Evolutionary conservation across 2,797 vertebrate species (phyloP), one percentile per base, ranked within the genome.

Genomic region (Rallus crepitans): DNA sequence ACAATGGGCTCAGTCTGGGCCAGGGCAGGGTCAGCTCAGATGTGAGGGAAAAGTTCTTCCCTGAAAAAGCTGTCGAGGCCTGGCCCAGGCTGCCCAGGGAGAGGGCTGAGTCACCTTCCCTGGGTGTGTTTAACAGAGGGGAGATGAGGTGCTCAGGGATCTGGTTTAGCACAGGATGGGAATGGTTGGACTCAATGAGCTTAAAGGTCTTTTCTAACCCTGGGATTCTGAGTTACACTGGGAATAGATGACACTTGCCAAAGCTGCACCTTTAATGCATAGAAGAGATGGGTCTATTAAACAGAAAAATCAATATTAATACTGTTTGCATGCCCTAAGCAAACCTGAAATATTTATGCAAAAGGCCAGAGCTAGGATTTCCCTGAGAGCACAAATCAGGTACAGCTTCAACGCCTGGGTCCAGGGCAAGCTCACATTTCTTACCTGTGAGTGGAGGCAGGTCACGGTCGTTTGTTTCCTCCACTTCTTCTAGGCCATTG

Each of bases 391-490:
- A 59, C 65, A 21, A 37, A 69, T 9, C 8, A 5, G n/a, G 7
- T 3, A 10, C 17, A 75, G 59, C 13, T 27, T 17, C n/a, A 19
- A 18, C 2, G 16, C 4, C 2, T 2, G 24, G 28, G 52, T 7
- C 25, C n/a, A 8, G 77, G 81, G 55, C 70, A 39, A 76, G 65
- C 13, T 16, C 39, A 16, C 55, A 19, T 52, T 82, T 56, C 78
- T 94, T 95, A 99, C 99, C 99, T 96, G 99, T 99, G 66, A 99
- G 98, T 1, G 99, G 99, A 20, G 99, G 99, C 93, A 99, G 98
- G 95, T 99, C 99, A 31, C 98, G 97, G 61, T 99, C 98, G 5
- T 97, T 96, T 8, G 98, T 96, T 15, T 99, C 98, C 95, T 99
- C 98, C 19, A 94, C 97, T 65, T 98, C 98, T 57, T 98, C 99